Conservation (phyloP, 1,140 invertebrate species). For the Maniola jurtina region DNA sequence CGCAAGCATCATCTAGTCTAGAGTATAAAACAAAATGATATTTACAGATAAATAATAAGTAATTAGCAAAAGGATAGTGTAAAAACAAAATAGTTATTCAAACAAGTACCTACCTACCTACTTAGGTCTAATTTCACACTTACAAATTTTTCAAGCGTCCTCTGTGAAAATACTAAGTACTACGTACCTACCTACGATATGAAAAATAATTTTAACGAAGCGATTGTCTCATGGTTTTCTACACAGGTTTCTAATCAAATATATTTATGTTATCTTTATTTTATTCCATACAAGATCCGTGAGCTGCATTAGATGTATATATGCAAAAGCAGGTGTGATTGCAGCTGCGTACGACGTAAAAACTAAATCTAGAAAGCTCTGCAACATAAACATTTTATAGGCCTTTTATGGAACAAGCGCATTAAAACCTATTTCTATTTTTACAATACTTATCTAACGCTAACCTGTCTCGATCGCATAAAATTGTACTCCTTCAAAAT, state of each 20-base stretch:
- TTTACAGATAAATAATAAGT: too few species aligned
- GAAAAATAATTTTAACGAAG: too few species aligned
- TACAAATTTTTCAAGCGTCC: too few species aligned
- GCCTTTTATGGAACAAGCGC: slow-evolving; percentile 5
- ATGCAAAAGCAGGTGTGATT: slow-evolving; percentile 44
- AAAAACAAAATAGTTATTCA: too few species aligned
- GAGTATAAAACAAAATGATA: too few species aligned
- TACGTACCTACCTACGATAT: too few species aligned
- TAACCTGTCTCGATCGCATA: not conserved
- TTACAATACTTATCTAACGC: not conserved
- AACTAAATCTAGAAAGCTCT: slow-evolving; percentile 52
- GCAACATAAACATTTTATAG: slow-evolving; percentile 11
- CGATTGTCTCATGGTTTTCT: not conserved
- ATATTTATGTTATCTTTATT: not conserved
- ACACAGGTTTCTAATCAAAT: not conserved
- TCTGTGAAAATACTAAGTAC: too few species aligned
- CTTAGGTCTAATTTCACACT: too few species aligned
- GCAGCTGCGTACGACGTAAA: slow-evolving; percentile 47
- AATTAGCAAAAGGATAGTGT: too few species aligned
- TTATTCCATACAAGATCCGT: slow-evolving; percentile 15
- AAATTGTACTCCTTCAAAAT: not conserved
- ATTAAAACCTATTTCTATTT: slow-evolving; percentile 27
- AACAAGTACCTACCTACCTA: too few species aligned
- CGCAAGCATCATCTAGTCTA: too few species aligned
- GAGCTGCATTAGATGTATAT: slow-evolving; percentile 39